These are phyloP conservation scores for Solen grandis DNA, from an alignment of 1,140 invertebrate genomes.

Conservation along the genomic window DNA sequence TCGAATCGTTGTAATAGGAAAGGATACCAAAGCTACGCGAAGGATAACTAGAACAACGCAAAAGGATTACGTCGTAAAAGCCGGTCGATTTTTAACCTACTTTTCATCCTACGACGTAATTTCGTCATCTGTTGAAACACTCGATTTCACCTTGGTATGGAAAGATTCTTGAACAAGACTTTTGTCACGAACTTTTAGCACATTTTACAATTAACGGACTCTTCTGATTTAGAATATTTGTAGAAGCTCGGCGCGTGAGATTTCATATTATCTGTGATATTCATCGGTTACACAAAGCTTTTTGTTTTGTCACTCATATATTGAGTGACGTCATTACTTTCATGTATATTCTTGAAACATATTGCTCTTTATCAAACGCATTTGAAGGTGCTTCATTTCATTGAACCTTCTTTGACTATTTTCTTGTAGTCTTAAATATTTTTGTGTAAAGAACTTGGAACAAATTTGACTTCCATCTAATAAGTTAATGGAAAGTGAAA, in stretches of 20 bases:
- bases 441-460: too few relatives aligned
- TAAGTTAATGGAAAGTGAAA: constrained; percentile 52
- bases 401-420: too few relatives aligned
- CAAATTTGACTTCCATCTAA: constrained; percentile 7
- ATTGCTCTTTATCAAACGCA: too few relatives aligned
- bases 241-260: too few relatives aligned
- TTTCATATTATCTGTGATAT: background rate
- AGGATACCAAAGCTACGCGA: background rate
- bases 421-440: too few relatives aligned
- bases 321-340: constrained; percentile 46
- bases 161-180: constrained; percentile 25
- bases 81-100: constrained; percentile 54
- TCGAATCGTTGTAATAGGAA: background rate
- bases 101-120: constrained; percentile 46
- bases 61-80: constrained; percentile 1
- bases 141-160: constrained; percentile 56
- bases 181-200: constrained; percentile 40
- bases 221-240: constrained; percentile 8
- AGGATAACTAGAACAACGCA: background rate
- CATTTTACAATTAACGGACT: constrained; percentile 36
- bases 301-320: too few relatives aligned
- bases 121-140: constrained; percentile 56
- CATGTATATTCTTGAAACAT: constrained; percentile 38
- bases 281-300: background rate
- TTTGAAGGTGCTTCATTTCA: too few relatives aligned